phyloP scores from a whole-genome alignment of 1,140 invertebrate genomes.

The Hermetia illucens region DNA sequence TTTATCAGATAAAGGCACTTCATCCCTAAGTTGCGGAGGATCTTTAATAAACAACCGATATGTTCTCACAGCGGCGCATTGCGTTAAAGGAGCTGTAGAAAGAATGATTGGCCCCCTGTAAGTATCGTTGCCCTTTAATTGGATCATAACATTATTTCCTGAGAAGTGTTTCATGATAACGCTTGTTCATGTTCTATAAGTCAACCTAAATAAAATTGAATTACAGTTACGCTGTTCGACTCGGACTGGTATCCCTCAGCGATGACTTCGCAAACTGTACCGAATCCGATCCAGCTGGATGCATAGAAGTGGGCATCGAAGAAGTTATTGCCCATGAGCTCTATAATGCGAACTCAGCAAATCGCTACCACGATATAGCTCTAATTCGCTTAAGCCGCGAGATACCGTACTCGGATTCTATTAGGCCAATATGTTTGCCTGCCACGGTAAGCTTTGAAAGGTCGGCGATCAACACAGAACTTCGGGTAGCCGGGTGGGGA shows the following conservation, averaged over 20 bases:
- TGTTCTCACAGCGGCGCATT: slow-evolving; percentile 56
- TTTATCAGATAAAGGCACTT: no score
- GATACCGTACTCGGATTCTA: slow-evolving; percentile 32
- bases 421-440: slow-evolving; percentile 43
- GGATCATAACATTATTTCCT: no score
- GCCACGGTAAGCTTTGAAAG: slow-evolving; percentile 11
- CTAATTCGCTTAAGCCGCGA: slow-evolving; percentile 29
- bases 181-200: no score
- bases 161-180: no score
- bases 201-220: no score
- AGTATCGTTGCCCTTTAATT: slow-evolving; percentile 28
- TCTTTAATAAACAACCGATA: no score
- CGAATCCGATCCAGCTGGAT: slow-evolving; percentile 12
- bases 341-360: slow-evolving; percentile 19
- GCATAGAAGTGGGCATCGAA: slow-evolving; percentile 18
- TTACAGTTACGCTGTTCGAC: no score
- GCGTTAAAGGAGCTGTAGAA: slow-evolving; percentile 35
- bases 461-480: slow-evolving; percentile 13
- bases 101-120: slow-evolving; percentile 34
- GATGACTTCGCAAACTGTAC: no score
- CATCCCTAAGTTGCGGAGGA: no score
- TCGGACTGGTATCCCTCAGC: no score
- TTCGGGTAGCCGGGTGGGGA: slow-evolving; percentile 54
- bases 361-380: slow-evolving; percentile 34
- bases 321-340: slow-evolving; percentile 29